phyloP scores from a whole-genome alignment of 2,797 vertebrate genomes.

The Lagodon rhomboides region DNA sequence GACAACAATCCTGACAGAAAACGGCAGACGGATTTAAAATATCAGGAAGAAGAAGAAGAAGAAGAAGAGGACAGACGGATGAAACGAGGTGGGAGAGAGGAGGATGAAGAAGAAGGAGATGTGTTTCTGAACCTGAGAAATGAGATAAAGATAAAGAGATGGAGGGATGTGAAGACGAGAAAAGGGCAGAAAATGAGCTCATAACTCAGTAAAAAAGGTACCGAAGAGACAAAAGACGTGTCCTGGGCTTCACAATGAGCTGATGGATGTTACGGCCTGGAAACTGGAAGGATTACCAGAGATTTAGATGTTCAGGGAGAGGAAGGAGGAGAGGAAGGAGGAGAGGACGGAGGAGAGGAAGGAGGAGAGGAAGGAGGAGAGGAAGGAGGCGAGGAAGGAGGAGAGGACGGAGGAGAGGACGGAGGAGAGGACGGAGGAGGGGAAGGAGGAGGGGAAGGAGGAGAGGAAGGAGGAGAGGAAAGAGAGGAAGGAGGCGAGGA shows the following conservation, averaged over 20 bases:
- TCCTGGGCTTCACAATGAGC: constrained; percentile 7
- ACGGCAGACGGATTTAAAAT: constrained; percentile 28
- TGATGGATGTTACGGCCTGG: constrained; percentile 2
- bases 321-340: neutral
- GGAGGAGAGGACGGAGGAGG: too few species aligned
- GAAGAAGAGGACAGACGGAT: constrained; percentile 5
- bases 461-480: too few species aligned
- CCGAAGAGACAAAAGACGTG: neutral
- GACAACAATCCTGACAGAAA: neutral
- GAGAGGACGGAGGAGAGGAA: too few species aligned
- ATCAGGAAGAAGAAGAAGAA: neutral
- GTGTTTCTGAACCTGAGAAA: neutral
- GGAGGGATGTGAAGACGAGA: neutral
- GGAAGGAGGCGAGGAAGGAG: too few species aligned
- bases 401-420: too few species aligned
- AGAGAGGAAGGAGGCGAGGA: too few species aligned
- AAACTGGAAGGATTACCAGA: constrained; percentile 11
- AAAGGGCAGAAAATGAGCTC: neutral
- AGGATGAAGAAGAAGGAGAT: neutral
- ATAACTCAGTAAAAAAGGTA: neutral
- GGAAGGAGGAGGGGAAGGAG: too few species aligned
- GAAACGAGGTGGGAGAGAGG: neutral
- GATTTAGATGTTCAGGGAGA: constrained; percentile 22
- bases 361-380: too few species aligned
- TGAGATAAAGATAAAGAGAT: neutral